A percentile compares a stretch with the other conserved stretches of the same genome.
Conservation (phyloP, 2,113 vertebrate species). For the Probosciger aterrimus region DNA sequence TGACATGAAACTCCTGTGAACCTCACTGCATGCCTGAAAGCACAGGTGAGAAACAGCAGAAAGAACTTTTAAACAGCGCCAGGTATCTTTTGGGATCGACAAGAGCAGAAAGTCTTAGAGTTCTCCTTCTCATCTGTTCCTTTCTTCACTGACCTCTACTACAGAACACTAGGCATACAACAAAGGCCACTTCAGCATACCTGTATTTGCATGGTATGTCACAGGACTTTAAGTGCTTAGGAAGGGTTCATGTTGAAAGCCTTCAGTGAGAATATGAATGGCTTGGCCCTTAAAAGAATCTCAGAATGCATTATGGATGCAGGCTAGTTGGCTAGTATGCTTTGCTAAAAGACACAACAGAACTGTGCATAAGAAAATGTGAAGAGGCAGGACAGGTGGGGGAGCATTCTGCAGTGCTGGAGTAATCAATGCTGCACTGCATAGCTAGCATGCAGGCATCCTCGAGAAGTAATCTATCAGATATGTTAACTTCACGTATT, state of each 20-base stretch:
- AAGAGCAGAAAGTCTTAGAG: neutral
- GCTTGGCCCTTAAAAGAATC: neutral
- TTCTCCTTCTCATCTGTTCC: neutral
- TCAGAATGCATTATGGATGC: neutral
- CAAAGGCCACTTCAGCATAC: neutral
- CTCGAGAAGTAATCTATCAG: neutral
- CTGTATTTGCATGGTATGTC: neutral
- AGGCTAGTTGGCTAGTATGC: neutral
- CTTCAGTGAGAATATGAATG: neutral
- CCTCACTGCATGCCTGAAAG: neutral
- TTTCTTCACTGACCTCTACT: neutral
- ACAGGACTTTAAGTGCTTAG: neutral
- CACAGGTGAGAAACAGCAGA: neutral
- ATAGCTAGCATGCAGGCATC: neutral
- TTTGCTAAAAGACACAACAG: neutral
- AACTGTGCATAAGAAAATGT: neutral
- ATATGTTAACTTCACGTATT: neutral
- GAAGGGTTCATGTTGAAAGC: neutral
- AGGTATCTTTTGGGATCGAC: neutral
- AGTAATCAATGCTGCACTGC: neutral
- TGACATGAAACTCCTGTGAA: neutral
- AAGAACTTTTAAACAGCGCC: neutral
- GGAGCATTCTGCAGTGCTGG: neutral
- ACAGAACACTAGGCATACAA: neutral
- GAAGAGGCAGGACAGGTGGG: neutral